Evolutionary conservation across 2,113 vertebrate species (phyloP), one percentile per base, ranked within the genome.

Genomic region (Ptyas mucosa): DNA sequence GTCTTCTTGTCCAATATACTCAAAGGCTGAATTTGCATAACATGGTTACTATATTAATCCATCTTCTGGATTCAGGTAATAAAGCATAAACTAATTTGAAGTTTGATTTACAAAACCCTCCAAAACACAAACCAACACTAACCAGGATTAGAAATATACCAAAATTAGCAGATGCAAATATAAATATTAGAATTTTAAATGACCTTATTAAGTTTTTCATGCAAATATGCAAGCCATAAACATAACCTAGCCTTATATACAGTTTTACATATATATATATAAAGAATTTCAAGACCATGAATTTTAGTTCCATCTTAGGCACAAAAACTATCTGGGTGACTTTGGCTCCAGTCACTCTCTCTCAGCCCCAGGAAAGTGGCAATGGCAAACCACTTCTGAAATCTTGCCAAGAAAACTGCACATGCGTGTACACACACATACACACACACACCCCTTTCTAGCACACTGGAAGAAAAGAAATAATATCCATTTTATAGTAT

Each of bases 401-500:
- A 39, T 75, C 15, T 39, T 75, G 69, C n/a, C n/a, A 75, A 75
- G 69, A 39, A 75, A 75, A 39, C 7, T 75, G 2, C 69, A 39
- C 1, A 5, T 2, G 14, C 0, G 64, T 1, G 0, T 0, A 8
- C 15, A 8, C 2, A 3, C 2, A 3, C 5, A 75, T 14, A 34
- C n/a, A 18, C 29, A 34, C 64, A 75, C 14, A 81, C 34, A 81
- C 34, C 0, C 57, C 39, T 57, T 91, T 86, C 53, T 26, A 57
- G 14, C 1, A 54, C 20, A 21, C 6, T n/a, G n/a, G n/a, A 34
- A 88, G 12, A 53, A 92, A n/a, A 54, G 53, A 9, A 87, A 43
- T 6, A 54, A 24, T n/a, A 54, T 53, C 14, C 20, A 5, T 57
- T 93, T 57, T 85, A 11, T 46, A 0, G 75, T 90, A 93, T 69